Conservation (phyloP, 2,888 invertebrate genomes). For the Harmothoe impar region DNA sequence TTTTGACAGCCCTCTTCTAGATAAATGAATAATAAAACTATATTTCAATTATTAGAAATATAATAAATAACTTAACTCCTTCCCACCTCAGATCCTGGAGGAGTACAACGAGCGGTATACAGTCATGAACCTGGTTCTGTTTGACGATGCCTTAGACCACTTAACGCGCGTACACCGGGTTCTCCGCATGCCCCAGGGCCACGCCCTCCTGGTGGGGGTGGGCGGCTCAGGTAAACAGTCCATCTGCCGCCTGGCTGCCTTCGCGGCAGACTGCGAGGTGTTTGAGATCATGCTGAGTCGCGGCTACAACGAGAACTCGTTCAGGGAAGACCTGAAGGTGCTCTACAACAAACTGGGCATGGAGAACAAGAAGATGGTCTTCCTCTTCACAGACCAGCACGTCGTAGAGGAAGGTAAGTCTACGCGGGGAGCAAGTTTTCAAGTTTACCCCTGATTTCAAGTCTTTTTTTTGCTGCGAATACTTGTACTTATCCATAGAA, state of each 20-base stretch:
- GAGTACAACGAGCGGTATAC: constrained; percentile 91
- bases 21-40: too few relatives aligned
- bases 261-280: constrained; percentile 91
- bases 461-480: too few relatives aligned
- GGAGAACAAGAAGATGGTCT: constrained; percentile 91
- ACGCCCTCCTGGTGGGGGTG: constrained; percentile 93
- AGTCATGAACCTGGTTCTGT: constrained; percentile 92
- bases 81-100: constrained; percentile 90
- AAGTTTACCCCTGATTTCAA: too few relatives aligned
- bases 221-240: constrained; percentile 95
- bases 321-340: constrained; percentile 93
- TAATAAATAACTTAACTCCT: too few relatives aligned
- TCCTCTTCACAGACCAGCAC: constrained; percentile 93
- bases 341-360: constrained; percentile 91
- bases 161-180: constrained; percentile 93
- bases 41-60: too few relatives aligned
- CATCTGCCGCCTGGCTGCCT: constrained; percentile 90
- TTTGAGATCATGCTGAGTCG: constrained; percentile 91
- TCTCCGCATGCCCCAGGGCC: constrained; percentile 92
- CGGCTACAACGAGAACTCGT: constrained; percentile 92
- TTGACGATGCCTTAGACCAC: constrained; percentile 96
- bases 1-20: too few relatives aligned
- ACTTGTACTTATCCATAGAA: too few relatives aligned
- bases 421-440: too few relatives aligned
- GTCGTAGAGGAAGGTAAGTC: constrained; percentile 84